Conservation (phyloP, 2,888 invertebrate species). For the Mantis religiosa region DNA sequence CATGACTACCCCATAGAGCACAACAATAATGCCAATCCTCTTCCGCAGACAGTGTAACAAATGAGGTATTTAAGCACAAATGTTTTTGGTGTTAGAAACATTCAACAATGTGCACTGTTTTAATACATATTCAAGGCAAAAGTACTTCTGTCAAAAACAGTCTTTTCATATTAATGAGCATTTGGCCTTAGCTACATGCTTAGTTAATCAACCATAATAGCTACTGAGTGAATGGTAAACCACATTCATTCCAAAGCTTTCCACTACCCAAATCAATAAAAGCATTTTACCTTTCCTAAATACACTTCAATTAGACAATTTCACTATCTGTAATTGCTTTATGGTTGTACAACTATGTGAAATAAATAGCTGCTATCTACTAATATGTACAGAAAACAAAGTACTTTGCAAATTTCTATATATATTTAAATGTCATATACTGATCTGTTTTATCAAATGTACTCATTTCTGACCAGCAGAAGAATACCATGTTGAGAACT, state of each 20-base stretch:
- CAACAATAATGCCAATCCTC: too few relatives aligned
- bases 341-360: neutral
- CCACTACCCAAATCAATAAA: neutral
- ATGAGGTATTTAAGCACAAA: neutral
- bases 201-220: neutral
- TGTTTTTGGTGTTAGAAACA: neutral
- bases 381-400: neutral
- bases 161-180: too few relatives aligned
- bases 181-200: neutral
- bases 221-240: neutral
- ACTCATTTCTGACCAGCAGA: constrained; percentile 17
- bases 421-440: neutral
- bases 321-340: neutral
- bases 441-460: neutral
- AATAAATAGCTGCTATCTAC: neutral
- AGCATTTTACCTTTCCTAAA: neutral
- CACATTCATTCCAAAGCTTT: neutral
- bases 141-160: too few relatives aligned
- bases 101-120: too few relatives aligned
- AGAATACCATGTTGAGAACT: neutral
- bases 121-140: too few relatives aligned
- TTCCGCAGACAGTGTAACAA: too few relatives aligned
- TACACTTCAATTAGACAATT: neutral
- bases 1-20: too few relatives aligned
- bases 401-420: neutral